Percentiles rank a stretch among this genome's conserved stretches.
These are phyloP conservation scores for Aurelia coerulea DNA, from an alignment of 30 jellyfish, hydroid and myxozoan species.

Conservation along the genomic window DNA sequence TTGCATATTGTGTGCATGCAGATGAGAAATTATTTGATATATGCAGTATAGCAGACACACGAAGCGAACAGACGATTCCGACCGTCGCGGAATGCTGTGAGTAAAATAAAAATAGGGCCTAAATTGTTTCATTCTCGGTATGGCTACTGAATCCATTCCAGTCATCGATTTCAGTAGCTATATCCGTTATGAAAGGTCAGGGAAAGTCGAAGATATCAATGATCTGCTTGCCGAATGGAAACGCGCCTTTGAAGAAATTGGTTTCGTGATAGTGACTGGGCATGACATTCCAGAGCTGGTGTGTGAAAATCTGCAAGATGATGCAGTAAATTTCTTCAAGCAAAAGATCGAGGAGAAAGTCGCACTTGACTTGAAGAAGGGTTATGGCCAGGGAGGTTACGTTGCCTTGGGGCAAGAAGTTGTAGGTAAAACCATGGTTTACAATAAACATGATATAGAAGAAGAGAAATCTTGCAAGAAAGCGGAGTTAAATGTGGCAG, in stretches of 20 bases:
- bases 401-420: slow-evolving; percentile 57
- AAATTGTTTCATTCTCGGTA: background rate
- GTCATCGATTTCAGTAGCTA: slow-evolving; percentile 43
- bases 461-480: background rate
- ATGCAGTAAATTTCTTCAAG: slow-evolving; percentile 41
- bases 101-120: too few species aligned
- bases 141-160: slow-evolving; percentile 67
- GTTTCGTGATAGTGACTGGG: slow-evolving; percentile 56
- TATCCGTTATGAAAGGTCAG: slow-evolving; percentile 34
- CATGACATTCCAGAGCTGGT: slow-evolving; percentile 52
- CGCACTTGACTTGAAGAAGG: slow-evolving; percentile 18
- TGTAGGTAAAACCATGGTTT: slow-evolving; percentile 60
- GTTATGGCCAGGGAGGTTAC: slow-evolving; percentile 71
- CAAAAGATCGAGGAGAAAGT: slow-evolving; percentile 6
- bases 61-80: too few species aligned
- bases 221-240: slow-evolving; percentile 47
- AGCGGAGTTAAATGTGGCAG: background rate
- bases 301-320: slow-evolving; percentile 41
- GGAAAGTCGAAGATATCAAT: background rate
- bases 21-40: too few species aligned
- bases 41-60: too few species aligned
- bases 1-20: too few species aligned
- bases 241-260: slow-evolving; percentile 48
- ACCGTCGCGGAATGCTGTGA: too few species aligned
- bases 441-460: slow-evolving; percentile 35